A percentile compares a stretch with the other conserved stretches of the same genome.
Evolutionary conservation across 2,113 vertebrate species (phyloP).

Genomic region (Trichomycterus rosablanca): DNA sequence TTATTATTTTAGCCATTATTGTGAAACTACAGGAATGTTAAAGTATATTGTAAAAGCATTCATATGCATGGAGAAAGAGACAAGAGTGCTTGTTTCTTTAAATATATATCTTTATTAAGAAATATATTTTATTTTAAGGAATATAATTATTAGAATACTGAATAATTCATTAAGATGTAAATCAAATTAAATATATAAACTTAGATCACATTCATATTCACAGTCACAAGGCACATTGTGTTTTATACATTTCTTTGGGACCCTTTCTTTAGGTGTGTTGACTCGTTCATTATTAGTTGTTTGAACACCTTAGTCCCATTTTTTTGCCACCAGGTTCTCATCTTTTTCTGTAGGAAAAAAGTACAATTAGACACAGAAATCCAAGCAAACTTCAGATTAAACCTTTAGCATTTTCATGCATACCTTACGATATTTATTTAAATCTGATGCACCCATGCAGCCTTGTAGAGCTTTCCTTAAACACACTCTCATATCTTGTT

Average conservation of each 20-base stretch:
- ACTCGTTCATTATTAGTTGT: slow-evolving; percentile 3
- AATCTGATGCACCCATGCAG: too few relatives aligned
- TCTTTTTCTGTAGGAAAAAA: slow-evolving; percentile 59
- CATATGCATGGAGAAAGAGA: slow-evolving; percentile 7
- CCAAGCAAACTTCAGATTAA: too few relatives aligned
- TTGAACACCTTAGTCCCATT: slow-evolving; percentile 37
- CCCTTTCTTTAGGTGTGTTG: slow-evolving; percentile 24
- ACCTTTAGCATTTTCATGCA: too few relatives aligned
- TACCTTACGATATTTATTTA: too few relatives aligned
- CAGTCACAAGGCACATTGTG: slow-evolving; percentile 46
- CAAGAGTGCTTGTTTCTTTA: slow-evolving; percentile 37
- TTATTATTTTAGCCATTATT: background rate
- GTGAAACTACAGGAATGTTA: too few relatives aligned
- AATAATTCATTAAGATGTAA: slow-evolving; percentile 46
- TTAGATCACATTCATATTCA: slow-evolving; percentile 66
- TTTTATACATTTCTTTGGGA: slow-evolving; percentile 44
- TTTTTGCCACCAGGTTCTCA: slow-evolving; percentile 55
- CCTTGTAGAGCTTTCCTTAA: too few relatives aligned
- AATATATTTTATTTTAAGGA: slow-evolving; percentile 60
- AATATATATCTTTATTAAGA: slow-evolving; percentile 61
- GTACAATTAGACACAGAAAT: slow-evolving; percentile 12
- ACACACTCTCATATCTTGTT: too few relatives aligned
- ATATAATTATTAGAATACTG: slow-evolving; percentile 63
- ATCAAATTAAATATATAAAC: slow-evolving; percentile 66
- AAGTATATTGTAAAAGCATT: too few relatives aligned